These are phyloP conservation scores for Cebus imitator DNA, from an alignment of 2,113 vertebrate genomes.

Conservation along the genomic window DNA sequence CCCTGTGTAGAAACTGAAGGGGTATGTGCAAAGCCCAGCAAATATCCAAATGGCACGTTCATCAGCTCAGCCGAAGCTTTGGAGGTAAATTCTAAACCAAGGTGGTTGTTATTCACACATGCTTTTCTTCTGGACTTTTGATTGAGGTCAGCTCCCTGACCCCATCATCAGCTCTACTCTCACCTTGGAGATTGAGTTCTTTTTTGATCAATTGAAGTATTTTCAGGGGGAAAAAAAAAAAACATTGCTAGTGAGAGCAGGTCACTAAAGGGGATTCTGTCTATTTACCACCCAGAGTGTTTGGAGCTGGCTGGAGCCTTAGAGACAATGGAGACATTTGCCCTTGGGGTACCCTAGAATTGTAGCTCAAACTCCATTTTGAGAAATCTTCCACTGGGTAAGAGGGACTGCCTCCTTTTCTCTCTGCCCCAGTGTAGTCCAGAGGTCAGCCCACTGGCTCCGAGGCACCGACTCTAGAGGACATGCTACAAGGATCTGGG, in stretches of 20 bases:
- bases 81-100: not conserved
- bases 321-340: not conserved
- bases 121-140: not conserved
- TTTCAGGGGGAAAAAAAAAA: not conserved
- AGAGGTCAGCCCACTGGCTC: not conserved
- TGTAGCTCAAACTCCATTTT: not conserved
- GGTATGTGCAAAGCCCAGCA: not conserved
- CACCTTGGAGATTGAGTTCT: not conserved
- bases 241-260: not conserved
- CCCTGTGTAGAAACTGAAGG: not conserved
- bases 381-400: not conserved
- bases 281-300: not conserved
- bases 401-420: not conserved
- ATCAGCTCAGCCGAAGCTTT: not conserved
- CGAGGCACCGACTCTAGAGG: not conserved
- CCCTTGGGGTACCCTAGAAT: not conserved
- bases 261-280: not conserved
- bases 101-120: not conserved
- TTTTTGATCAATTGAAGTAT: slow-evolving; percentile 14
- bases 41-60: not conserved
- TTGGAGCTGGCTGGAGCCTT: not conserved
- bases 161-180: not conserved
- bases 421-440: not conserved
- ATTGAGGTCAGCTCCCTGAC: not conserved
- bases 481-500: not conserved